A percentile compares a stretch with the other conserved stretches of the same genome.
Conservation (phyloP, 2,888 invertebrate species). For the Lasioglossum lativentre region DNA sequence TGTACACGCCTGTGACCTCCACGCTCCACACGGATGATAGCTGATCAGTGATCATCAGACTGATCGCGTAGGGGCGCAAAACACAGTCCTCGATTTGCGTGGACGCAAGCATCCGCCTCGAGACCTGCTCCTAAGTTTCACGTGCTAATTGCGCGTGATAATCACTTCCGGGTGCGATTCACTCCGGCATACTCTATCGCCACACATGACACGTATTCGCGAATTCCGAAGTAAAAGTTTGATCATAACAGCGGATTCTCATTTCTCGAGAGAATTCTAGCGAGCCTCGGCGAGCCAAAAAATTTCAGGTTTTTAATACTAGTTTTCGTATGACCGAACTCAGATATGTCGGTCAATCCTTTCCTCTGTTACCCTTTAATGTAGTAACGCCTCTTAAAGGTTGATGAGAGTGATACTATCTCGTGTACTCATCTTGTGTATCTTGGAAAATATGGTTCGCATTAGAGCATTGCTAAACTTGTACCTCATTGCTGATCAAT, state of each 20-base stretch:
- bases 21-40: conserved; percentile 49
- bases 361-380: neutral
- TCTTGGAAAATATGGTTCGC: too few species aligned
- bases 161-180: conserved; percentile 25
- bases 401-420: neutral
- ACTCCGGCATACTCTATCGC: neutral
- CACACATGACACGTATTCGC: neutral
- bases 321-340: neutral
- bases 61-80: neutral
- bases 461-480: neutral
- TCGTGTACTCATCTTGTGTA: too few species aligned
- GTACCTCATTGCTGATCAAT: too few species aligned
- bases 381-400: neutral
- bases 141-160: conserved; percentile 32
- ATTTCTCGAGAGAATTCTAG: neutral
- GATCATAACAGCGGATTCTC: neutral
- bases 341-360: neutral
- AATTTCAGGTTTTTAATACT: neutral
- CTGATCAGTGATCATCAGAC: conserved; percentile 2
- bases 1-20: conserved; percentile 76
- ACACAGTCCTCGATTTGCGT: conserved; percentile 5
- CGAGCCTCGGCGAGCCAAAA: neutral
- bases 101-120: conserved; percentile 10
- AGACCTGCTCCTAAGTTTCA: conserved; percentile 35
- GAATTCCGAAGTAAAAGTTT: neutral